phyloP scores from a whole-genome alignment of 2,888 invertebrate species.

The Apamea sordens region DNA sequence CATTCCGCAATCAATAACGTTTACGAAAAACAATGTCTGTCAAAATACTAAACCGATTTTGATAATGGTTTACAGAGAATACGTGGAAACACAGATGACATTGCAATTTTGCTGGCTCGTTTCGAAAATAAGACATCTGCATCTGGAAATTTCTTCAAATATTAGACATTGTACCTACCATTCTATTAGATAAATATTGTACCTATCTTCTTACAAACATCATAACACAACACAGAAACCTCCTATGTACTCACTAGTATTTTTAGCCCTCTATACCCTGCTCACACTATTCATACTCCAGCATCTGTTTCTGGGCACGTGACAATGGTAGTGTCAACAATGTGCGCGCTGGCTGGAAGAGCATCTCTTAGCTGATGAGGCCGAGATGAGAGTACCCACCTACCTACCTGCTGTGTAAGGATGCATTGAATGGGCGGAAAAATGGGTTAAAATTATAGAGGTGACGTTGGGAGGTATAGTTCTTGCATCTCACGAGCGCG shows the following conservation, averaged over 20 bases:
- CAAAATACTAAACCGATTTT: too few species aligned
- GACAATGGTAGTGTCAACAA: constrained; percentile 76
- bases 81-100: too few species aligned
- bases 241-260: constrained; percentile 18
- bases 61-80: too few species aligned
- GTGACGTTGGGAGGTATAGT: constrained; percentile 1
- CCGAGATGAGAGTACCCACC: constrained; percentile 63
- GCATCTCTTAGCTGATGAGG: constrained; percentile 69
- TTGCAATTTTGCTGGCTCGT: too few species aligned
- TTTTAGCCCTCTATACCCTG: constrained; percentile 14
- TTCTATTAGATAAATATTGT: too few species aligned
- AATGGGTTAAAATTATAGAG: constrained; percentile 52
- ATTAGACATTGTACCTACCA: too few species aligned
- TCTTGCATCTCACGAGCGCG: neutral
- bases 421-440: constrained; percentile 17
- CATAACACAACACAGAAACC: neutral
- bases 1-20: too few species aligned
- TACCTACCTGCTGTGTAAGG: constrained; percentile 33
- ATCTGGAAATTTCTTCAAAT: too few species aligned
- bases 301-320: constrained; percentile 61
- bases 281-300: constrained; percentile 29
- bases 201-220: neutral
- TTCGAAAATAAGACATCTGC: too few species aligned
- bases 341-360: constrained; percentile 77
- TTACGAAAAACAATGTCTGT: neutral